These are phyloP conservation scores for Drosophila hydei DNA, from an alignment of 1,140 invertebrate genomes.

Conservation along the genomic window DNA sequence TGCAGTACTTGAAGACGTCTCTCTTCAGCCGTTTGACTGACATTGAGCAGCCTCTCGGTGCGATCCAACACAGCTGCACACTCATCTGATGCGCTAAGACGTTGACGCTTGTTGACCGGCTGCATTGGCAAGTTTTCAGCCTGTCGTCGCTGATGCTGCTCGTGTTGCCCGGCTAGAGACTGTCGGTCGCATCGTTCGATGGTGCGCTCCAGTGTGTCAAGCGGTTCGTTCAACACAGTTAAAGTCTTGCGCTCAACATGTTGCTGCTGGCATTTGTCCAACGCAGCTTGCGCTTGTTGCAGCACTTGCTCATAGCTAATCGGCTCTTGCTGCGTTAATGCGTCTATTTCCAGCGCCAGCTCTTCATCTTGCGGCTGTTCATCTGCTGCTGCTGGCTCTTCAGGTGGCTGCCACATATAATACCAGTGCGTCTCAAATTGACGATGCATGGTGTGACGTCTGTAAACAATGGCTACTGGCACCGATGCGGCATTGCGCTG, in stretches of 20 bases:
- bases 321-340: neutral
- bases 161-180: neutral
- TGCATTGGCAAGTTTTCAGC: slow-evolving; percentile 8
- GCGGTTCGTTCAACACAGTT: slow-evolving; percentile 18
- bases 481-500: neutral
- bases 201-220: neutral
- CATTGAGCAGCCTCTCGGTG: slow-evolving; percentile 26
- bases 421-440: slow-evolving; percentile 47
- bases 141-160: neutral
- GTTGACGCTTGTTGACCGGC: slow-evolving; percentile 14
- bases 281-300: slow-evolving; percentile 23
- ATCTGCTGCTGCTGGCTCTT: neutral
- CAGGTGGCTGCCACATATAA: slow-evolving; percentile 39
- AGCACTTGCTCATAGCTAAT: slow-evolving; percentile 39
- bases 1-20: slow-evolving; percentile 27
- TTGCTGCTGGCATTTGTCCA: slow-evolving; percentile 18
- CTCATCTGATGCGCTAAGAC: slow-evolving; percentile 4
- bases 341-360: too few species aligned
- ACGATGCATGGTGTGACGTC: slow-evolving; percentile 10
- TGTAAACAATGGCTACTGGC: slow-evolving; percentile 38
- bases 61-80: slow-evolving; percentile 16
- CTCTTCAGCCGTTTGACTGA: slow-evolving; percentile 17
- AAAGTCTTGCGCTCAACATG: slow-evolving; percentile 29
- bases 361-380: neutral
- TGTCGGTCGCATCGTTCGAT: neutral